phyloP scores from a whole-genome alignment of 2,888 invertebrate species.

The Abscondita cerata region DNA sequence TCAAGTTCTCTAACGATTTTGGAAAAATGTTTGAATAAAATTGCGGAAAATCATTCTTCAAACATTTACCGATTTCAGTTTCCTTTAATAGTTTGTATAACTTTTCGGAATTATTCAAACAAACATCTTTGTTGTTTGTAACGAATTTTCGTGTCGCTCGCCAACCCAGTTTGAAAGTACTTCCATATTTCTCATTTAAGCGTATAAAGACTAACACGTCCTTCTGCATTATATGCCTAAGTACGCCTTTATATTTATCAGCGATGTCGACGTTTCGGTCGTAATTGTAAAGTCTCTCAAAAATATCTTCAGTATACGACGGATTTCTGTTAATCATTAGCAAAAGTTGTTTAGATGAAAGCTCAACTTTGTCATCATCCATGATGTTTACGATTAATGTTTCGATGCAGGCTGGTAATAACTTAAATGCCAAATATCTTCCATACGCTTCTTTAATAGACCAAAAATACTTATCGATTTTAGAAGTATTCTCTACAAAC shows the following conservation, averaged over 20 bases:
- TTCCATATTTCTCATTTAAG: slow-evolving; percentile 16
- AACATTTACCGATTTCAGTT: slow-evolving; percentile 7
- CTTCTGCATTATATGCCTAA: slow-evolving; percentile 5
- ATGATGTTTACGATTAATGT: slow-evolving; percentile 22
- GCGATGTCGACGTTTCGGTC: not conserved
- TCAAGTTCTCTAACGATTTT: slow-evolving; percentile 5
- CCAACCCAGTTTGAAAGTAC: slow-evolving; percentile 16
- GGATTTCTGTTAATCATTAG: slow-evolving; percentile 22
- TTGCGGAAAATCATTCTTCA: slow-evolving; percentile 13
- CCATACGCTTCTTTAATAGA: slow-evolving; percentile 27
- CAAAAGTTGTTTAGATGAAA: slow-evolving; percentile 20
- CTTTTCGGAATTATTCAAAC: slow-evolving; percentile 17
- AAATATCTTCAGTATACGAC: slow-evolving; percentile 16
- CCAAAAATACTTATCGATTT: slow-evolving; percentile 27
- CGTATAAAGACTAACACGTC: slow-evolving; percentile 23
- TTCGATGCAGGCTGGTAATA: slow-evolving; percentile 24
- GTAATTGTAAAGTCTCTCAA: slow-evolving; percentile 11
- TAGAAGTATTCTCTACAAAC: slow-evolving; percentile 9
- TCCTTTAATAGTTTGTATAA: slow-evolving; percentile 8
- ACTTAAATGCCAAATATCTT: slow-evolving; percentile 21
- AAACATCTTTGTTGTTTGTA: slow-evolving; percentile 8
- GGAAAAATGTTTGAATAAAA: slow-evolving; percentile 20
- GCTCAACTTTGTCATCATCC: slow-evolving; percentile 16
- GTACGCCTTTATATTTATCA: slow-evolving; percentile 13
- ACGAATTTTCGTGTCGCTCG: slow-evolving; percentile 22